These are phyloP conservation scores for Xylophagus ater DNA, from an alignment of 2,888 invertebrate species.

Conservation along the genomic window DNA sequence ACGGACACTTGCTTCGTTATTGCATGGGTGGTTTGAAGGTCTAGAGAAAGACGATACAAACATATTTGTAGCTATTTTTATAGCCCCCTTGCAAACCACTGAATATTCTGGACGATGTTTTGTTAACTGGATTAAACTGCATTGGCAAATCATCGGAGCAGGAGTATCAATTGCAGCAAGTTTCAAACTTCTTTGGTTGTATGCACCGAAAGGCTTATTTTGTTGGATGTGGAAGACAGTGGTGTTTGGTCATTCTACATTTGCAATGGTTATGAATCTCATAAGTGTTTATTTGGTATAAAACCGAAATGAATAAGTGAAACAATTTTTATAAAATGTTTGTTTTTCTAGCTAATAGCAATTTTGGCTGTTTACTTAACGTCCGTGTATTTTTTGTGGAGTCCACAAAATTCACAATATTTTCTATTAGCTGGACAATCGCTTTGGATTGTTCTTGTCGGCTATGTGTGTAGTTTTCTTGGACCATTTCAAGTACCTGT, in stretches of 20 bases:
- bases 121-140: conserved; percentile 56
- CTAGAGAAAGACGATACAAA: conserved; percentile 57
- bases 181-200: conserved; percentile 35
- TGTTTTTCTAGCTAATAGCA: conserved; percentile 50
- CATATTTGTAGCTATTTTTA: conserved; percentile 45
- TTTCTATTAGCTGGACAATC: conserved; percentile 59
- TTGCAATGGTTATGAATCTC: conserved; percentile 30
- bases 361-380: conserved; percentile 58
- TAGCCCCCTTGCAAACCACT: conserved; percentile 64
- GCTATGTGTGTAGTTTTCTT: conserved; percentile 62
- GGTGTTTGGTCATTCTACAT: conserved; percentile 31
- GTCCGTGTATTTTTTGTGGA: conserved; percentile 65
- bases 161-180: conserved; percentile 31
- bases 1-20: conserved; percentile 58
- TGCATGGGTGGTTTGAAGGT: conserved; percentile 68
- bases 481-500: conserved; percentile 67
- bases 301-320: conserved; percentile 6
- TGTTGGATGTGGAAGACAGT: conserved; percentile 42
- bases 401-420: conserved; percentile 50
- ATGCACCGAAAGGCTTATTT: conserved; percentile 53
- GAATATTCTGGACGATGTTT: conserved; percentile 65
- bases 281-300: conserved; percentile 33
- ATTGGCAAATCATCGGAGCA: conserved; percentile 50
- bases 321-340: conserved; percentile 9
- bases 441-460: conserved; percentile 65